Percentiles rank a stretch among this genome's conserved stretches.
Conservation (phyloP, 1,140 invertebrate genomes). For the Bicyclus anynana region DNA sequence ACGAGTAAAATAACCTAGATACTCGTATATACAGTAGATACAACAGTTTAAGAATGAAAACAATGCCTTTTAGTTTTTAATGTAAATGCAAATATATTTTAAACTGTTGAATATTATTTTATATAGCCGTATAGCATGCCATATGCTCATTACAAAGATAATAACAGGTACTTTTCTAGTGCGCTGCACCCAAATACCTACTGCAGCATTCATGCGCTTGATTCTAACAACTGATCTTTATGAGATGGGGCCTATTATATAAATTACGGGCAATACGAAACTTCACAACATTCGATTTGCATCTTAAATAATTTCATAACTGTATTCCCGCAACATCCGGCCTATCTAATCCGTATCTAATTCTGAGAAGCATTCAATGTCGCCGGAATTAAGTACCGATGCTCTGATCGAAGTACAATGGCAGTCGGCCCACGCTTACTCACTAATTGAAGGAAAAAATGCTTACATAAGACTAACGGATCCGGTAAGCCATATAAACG, state of each 20-base stretch:
- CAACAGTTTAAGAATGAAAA: no score
- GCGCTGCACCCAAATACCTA: slow-evolving; percentile 13
- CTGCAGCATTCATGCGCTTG: slow-evolving; percentile 12
- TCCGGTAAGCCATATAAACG: slow-evolving; percentile 23
- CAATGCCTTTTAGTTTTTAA: no score
- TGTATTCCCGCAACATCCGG: slow-evolving; percentile 51
- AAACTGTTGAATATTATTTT: slow-evolving; percentile 11
- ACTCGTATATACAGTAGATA: no score
- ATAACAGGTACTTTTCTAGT: slow-evolving; percentile 12
- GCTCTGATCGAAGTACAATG: slow-evolving; percentile 52
- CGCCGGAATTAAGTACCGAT: slow-evolving; percentile 46
- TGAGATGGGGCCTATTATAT: slow-evolving; percentile 25
- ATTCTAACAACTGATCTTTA: slow-evolving; percentile 24
- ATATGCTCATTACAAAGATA: slow-evolving; percentile 9
- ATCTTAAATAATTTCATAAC: slow-evolving; percentile 51
- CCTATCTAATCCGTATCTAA: slow-evolving; percentile 52
- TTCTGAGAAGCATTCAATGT: slow-evolving; percentile 65
- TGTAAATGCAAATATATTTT: no score
- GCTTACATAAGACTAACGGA: slow-evolving; percentile 5
- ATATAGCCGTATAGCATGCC: slow-evolving; percentile 11
- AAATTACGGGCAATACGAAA: slow-evolving; percentile 22
- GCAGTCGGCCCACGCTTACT: slow-evolving; percentile 44
- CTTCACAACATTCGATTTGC: slow-evolving; percentile 32
- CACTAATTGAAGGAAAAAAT: slow-evolving; percentile 25
- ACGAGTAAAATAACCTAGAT: no score